phyloP scores from a whole-genome alignment of 1,140 invertebrate species.

The Drosophila nebulosa region DNA sequence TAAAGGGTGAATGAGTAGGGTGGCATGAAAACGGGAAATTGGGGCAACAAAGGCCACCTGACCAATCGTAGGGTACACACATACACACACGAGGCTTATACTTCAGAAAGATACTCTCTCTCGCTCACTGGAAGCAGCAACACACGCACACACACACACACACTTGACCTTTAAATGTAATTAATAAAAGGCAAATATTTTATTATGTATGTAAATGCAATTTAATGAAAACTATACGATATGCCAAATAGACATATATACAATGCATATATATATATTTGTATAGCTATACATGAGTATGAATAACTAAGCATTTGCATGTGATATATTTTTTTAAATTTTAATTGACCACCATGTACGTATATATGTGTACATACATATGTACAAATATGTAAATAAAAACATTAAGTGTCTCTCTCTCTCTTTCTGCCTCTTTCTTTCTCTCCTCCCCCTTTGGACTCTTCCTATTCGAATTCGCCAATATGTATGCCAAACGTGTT shows the following conservation, averaged over 20 bases:
- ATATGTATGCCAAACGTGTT: slow-evolving; percentile 27
- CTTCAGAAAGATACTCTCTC: not conserved
- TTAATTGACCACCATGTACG: slow-evolving; percentile 64
- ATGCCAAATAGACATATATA: not conserved
- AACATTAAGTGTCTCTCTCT: slow-evolving; percentile 49
- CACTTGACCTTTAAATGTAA: slow-evolving; percentile 18
- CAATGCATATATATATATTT: not conserved
- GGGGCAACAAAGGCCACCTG: slow-evolving; percentile 75
- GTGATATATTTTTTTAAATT: slow-evolving; percentile 35
- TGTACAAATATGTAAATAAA: slow-evolving; percentile 67
- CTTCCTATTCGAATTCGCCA: slow-evolving; percentile 41
- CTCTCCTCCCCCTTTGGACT: slow-evolving; percentile 3
- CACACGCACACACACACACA: slow-evolving; percentile 9
- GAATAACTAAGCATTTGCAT: slow-evolving; percentile 59
- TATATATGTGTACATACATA: slow-evolving; percentile 13
- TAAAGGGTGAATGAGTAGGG: not conserved
- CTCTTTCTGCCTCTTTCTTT: not conserved
- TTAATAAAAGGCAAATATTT: slow-evolving; percentile 8
- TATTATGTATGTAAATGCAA: slow-evolving; percentile 5
- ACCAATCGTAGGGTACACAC: slow-evolving; percentile 66
- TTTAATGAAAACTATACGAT: slow-evolving; percentile 2
- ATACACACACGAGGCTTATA: slow-evolving; percentile 3
- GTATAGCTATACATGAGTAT: not conserved
- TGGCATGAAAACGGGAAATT: slow-evolving; percentile 45
- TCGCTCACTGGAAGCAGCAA: slow-evolving; percentile 7